Percentiles rank a stretch among this genome's conserved stretches.
Conservation (phyloP, 2,888 invertebrate species). For the Loripinus fragilis region DNA sequence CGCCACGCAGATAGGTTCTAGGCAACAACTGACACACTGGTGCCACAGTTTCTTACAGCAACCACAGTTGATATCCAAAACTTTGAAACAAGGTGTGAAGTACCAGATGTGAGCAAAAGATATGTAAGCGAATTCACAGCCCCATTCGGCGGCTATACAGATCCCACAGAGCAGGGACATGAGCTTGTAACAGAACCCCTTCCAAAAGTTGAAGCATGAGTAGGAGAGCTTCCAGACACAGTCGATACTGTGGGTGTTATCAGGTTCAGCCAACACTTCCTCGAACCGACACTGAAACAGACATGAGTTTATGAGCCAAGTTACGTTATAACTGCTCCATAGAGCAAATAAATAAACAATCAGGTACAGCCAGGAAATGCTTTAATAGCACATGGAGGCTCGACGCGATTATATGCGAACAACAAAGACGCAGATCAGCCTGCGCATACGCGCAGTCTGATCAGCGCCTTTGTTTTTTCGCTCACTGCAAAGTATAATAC, state of each 20-base stretch:
- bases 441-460: too few species aligned
- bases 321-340: too few species aligned
- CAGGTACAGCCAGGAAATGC: too few species aligned
- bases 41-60: slow-evolving; percentile 63
- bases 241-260: slow-evolving; percentile 84
- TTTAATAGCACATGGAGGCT: too few species aligned
- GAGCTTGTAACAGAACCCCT: slow-evolving; percentile 88
- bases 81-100: slow-evolving; percentile 87
- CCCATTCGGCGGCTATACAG: slow-evolving; percentile 87
- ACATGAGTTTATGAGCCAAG: too few species aligned
- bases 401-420: too few species aligned
- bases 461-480: too few species aligned
- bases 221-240: slow-evolving; percentile 89
- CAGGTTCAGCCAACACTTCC: slow-evolving; percentile 71
- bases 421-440: too few species aligned
- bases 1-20: slow-evolving; percentile 57
- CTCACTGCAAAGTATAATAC: too few species aligned
- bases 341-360: too few species aligned
- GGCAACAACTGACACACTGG: slow-evolving; percentile 53
- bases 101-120: slow-evolving; percentile 89
- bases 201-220: slow-evolving; percentile 87
- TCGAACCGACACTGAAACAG: slow-evolving; percentile 68
- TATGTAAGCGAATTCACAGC: slow-evolving; percentile 83
- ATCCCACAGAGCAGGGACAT: slow-evolving; percentile 88
- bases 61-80: slow-evolving; percentile 86